Base-by-base conservation (phyloP, 2,888 invertebrate species). In the Caenorhabditis parvicauda region DNA sequence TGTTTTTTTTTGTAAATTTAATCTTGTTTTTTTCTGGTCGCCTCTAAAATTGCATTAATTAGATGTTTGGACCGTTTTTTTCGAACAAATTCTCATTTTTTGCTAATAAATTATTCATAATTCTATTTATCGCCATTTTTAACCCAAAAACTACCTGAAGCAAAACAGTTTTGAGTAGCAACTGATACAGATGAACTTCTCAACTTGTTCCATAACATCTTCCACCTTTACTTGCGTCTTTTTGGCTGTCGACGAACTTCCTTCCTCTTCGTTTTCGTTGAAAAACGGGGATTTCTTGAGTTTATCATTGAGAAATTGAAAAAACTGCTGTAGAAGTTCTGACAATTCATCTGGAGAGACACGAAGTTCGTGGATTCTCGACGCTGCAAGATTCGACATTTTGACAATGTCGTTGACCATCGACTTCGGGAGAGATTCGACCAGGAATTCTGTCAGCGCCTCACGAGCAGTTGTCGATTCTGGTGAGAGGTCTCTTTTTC, bases 111-210 rank as follows among this genome's bases (percentile, higher is more conserved):
- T 14, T 27, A 50, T n/a, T 9, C 1, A 22, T 6, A 1, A n/a
- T 7, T 17, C 25, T 17, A 24, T 24, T 17, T 47, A 28, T 14
- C 14, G n/a, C n/a, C n/a, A n/a, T n/a, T n/a, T n/a, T n/a, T n/a
- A n/a, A n/a, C n/a, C n/a, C 42, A 44, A 17, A 51, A 19, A 6
- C 22, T 12, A 6, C 51, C n/a, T 17, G n/a, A 21, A 7, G 67
- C 92, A 92, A 83, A 96, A 96, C 39, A 96, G 84, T 43, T 86
- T 84, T 70, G 89, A 88, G 81, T 96, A 95, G 59, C 94, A 86
- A 77, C 89, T 88, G 0, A 90, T 89, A 88, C 93, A 93, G 47
- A 93, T 87, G 81, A 91, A 92, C 79, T 90, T 90, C 84, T 99
- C 98, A 44, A 91, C 89, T 81, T 90, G 91, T 84, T 94, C 92